phyloP scores from a whole-genome alignment of 2,888 invertebrate species.

The Nephrocerus scutellatus region DNA sequence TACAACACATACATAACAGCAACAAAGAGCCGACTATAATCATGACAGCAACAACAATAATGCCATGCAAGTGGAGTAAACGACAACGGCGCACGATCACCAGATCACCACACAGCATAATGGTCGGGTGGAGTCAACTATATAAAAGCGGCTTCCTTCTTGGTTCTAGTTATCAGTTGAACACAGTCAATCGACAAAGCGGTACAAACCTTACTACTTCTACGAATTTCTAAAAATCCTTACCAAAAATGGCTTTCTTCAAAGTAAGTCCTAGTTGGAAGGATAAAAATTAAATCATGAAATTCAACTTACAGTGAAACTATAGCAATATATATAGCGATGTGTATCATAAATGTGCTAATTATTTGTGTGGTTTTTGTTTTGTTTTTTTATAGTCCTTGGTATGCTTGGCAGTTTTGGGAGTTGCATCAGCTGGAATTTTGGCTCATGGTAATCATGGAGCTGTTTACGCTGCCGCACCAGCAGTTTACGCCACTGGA shows the following conservation, averaged over 20 bases:
- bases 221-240: constrained; percentile 20
- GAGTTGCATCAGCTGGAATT: constrained; percentile 45
- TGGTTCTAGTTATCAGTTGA: constrained; percentile 49
- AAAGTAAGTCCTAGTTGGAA: constrained; percentile 41
- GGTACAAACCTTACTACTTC: too few relatives aligned
- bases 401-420: constrained; percentile 45
- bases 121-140: constrained; percentile 47
- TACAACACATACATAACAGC: too few relatives aligned
- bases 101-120: too few relatives aligned
- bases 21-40: too few relatives aligned
- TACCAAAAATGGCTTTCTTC: constrained; percentile 45
- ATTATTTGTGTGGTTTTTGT: constrained; percentile 11
- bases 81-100: too few relatives aligned
- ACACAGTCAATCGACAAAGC: too few relatives aligned
- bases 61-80: too few relatives aligned
- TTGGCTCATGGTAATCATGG: constrained; percentile 35
- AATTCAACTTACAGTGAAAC: constrained; percentile 8
- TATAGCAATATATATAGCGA: neutral
- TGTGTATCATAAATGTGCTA: neutral
- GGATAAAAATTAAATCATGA: constrained; percentile 5
- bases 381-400: constrained; percentile 36
- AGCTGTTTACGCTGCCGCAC: constrained; percentile 37
- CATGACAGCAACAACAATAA: too few relatives aligned
- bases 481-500: constrained; percentile 32
- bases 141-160: constrained; percentile 48